Evolutionary conservation across 2,888 invertebrate species (phyloP).

Genomic region (Tipula unca): DNA sequence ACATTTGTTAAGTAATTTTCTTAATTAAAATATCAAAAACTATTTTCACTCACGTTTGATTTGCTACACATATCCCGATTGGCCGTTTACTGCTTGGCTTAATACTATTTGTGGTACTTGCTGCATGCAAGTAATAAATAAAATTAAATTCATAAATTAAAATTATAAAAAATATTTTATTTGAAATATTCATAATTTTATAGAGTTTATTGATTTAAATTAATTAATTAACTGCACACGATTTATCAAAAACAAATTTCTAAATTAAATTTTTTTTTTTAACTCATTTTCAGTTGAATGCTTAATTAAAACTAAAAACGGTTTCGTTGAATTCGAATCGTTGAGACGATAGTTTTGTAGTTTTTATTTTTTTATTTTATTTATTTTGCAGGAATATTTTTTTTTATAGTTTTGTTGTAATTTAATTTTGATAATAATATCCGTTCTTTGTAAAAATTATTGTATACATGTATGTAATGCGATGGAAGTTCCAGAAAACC

Average conservation of each 20-base stretch:
- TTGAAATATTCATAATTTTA: background rate
- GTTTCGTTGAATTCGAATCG: background rate
- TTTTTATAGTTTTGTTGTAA: background rate
- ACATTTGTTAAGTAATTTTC: too few relatives aligned
- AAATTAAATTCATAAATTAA: background rate
- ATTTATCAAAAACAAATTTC: background rate
- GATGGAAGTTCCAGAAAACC: background rate
- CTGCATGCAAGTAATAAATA: background rate
- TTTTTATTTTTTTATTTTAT: background rate
- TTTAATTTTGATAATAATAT: background rate
- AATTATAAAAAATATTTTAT: background rate
- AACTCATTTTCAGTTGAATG: background rate
- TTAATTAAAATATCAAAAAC: background rate
- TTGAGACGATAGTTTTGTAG: background rate
- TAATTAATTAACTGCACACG: background rate
- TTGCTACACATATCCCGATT: background rate
- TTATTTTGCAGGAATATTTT: background rate
- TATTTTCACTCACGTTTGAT: background rate
- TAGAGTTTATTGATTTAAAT: background rate
- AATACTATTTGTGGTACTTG: background rate
- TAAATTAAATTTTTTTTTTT: background rate
- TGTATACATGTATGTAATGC: background rate
- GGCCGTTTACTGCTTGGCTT: background rate
- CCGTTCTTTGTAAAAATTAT: background rate
- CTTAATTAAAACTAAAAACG: background rate